phyloP scores from a whole-genome alignment of 37 sponge, comb jelly and placozoan species.

The Dysidea cf. avara region DNA sequence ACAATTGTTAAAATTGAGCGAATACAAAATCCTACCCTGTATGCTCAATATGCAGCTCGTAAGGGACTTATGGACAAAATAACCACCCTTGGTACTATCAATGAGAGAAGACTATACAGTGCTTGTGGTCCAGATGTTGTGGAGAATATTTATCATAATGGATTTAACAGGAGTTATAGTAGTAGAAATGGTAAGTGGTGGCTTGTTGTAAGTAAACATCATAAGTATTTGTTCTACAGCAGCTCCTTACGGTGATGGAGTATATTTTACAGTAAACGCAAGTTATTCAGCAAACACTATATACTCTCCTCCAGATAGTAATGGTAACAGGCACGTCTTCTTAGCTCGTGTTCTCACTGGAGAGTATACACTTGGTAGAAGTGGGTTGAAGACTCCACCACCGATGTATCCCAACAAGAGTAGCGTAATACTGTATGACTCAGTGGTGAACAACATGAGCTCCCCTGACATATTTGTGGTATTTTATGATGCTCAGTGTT shows the following conservation, averaged over 20 bases:
- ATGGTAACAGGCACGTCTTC: slow-evolving; percentile 11
- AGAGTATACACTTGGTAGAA: slow-evolving; percentile 10
- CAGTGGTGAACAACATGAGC: slow-evolving; percentile 3
- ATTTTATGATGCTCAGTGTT: slow-evolving; percentile 26
- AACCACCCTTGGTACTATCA: neutral
- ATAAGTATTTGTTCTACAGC: no score
- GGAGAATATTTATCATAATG: neutral
- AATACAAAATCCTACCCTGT: slow-evolving; percentile 44
- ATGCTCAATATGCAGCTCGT: slow-evolving; percentile 15
- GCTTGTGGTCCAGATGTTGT: slow-evolving; percentile 4
- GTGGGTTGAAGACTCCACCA: slow-evolving; percentile 1
- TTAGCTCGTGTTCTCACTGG: slow-evolving; percentile 11
- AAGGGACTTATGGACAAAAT: no score
- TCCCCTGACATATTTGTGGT: slow-evolving; percentile 22
- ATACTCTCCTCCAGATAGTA: slow-evolving; percentile 5
- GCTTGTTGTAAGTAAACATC: no score
- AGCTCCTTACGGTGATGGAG: neutral
- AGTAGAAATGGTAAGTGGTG: slow-evolving; percentile 33
- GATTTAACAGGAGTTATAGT: slow-evolving; percentile 21
- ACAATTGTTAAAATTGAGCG: slow-evolving; percentile 21
- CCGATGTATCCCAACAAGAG: neutral
- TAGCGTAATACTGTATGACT: slow-evolving; percentile 10
- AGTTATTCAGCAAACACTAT: neutral
- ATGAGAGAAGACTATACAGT: slow-evolving; percentile 19
- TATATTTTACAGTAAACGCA: slow-evolving; percentile 15